phyloP scores from a whole-genome alignment of 2,797 vertebrate genomes.

The Capromys pilorides region DNA sequence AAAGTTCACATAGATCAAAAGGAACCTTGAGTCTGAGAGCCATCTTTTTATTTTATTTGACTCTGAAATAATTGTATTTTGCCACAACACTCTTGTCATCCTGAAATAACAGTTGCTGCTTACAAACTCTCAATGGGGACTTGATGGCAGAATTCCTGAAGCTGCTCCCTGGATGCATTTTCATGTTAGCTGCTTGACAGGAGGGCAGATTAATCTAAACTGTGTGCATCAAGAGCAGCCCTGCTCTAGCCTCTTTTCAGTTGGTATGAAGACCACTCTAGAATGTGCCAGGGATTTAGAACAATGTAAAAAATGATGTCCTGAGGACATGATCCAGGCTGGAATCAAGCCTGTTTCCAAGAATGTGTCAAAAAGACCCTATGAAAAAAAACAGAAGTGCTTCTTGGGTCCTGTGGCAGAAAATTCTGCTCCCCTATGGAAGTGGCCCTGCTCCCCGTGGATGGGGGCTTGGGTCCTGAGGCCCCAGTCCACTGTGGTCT shows the following conservation, averaged over 20 bases:
- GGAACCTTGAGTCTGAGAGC: background rate
- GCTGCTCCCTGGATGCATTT: background rate
- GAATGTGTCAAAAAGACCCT: background rate
- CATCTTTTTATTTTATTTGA: background rate
- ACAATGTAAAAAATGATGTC: background rate
- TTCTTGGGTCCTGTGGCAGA: background rate
- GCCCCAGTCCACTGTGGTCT: background rate
- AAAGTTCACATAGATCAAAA: background rate
- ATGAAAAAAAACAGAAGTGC: background rate
- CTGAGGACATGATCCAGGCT: background rate
- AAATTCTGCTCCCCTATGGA: background rate
- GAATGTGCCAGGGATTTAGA: background rate
- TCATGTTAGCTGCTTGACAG: background rate
- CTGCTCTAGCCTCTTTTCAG: background rate
- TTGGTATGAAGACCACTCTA: background rate
- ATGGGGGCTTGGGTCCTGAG: background rate
- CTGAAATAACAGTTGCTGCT: background rate
- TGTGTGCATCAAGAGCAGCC: accelerated
- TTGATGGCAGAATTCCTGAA: background rate
- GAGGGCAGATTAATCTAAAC: background rate
- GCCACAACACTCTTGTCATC: background rate
- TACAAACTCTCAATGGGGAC: background rate
- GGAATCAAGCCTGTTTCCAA: background rate
- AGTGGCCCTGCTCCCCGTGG: background rate
- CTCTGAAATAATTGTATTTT: background rate